Percentiles rank a stretch among this genome's conserved stretches.
Evolutionary conservation across 1,140 invertebrate genomes (phyloP).

Genomic region (Brachionus manjavacas): DNA sequence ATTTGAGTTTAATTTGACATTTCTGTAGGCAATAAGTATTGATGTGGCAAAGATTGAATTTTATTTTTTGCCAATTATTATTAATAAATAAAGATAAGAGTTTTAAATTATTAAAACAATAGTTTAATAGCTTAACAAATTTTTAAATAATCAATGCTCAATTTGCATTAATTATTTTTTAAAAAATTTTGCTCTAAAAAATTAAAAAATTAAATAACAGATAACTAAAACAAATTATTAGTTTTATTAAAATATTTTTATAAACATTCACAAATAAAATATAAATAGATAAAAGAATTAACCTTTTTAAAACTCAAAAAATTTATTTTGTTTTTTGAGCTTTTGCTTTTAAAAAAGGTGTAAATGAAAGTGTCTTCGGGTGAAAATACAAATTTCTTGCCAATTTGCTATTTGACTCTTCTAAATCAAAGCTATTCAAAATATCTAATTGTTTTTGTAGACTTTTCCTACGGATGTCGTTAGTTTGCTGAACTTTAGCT

Average conservation of each 20-base stretch:
- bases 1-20: no score
- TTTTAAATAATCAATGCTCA: no score
- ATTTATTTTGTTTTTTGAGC: background rate
- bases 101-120: no score
- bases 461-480: background rate
- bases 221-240: background rate
- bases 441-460: background rate
- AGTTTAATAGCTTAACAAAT: no score
- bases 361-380: constrained; percentile 3
- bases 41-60: no score
- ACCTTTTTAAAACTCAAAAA: background rate
- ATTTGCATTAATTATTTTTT: no score
- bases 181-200: no score
- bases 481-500: background rate
- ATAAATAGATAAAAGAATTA: background rate
- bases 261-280: background rate
- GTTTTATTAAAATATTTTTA: no score
- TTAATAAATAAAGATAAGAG: no score
- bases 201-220: no score
- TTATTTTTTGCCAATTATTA: no score
- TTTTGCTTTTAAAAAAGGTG: background rate
- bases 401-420: constrained; percentile 2
- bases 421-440: background rate
- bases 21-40: no score
- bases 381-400: constrained; percentile 14